Evolutionary conservation across 1,140 invertebrate genomes (phyloP).

Genomic region (Diuraphis noxia): DNA sequence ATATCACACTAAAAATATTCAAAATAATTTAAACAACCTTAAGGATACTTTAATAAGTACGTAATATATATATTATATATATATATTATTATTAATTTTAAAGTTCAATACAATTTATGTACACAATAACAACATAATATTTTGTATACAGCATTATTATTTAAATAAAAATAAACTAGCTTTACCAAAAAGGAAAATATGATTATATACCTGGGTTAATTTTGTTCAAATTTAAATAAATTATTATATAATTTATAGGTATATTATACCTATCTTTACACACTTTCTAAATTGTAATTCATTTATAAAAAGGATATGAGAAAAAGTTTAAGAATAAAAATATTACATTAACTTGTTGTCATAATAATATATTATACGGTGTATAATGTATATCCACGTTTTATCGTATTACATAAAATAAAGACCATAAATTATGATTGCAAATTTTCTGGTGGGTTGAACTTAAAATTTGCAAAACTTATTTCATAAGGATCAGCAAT

Average conservation of each 20-base stretch:
- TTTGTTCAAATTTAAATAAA: constrained; percentile 9
- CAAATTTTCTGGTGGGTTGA: not conserved
- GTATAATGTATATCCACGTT: not conserved
- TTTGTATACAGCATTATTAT: not conserved
- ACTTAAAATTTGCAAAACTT: not conserved
- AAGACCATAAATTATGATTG: not conserved
- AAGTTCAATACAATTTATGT: not conserved
- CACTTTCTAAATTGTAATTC: constrained; percentile 16
- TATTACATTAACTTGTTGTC: not conserved
- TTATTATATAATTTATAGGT: constrained; percentile 1
- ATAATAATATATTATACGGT: not conserved
- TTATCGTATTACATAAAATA: not conserved
- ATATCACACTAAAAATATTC: not conserved
- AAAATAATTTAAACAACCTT: not conserved
- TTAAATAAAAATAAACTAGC: not conserved
- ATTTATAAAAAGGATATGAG: not conserved
- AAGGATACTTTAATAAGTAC: not conserved
- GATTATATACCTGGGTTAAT: not conserved
- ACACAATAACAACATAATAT: too few species aligned
- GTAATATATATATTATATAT: too few species aligned
- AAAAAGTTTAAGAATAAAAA: constrained; percentile 5
- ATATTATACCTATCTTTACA: not conserved
- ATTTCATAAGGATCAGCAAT: not conserved
- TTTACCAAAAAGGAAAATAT: constrained; percentile 8
- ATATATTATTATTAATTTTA: not conserved